Percentiles rank a stretch among this genome's conserved stretches.
These are phyloP conservation scores for Ploceus nigricollis DNA, from an alignment of 2,113 vertebrate species.

Conservation along the genomic window DNA sequence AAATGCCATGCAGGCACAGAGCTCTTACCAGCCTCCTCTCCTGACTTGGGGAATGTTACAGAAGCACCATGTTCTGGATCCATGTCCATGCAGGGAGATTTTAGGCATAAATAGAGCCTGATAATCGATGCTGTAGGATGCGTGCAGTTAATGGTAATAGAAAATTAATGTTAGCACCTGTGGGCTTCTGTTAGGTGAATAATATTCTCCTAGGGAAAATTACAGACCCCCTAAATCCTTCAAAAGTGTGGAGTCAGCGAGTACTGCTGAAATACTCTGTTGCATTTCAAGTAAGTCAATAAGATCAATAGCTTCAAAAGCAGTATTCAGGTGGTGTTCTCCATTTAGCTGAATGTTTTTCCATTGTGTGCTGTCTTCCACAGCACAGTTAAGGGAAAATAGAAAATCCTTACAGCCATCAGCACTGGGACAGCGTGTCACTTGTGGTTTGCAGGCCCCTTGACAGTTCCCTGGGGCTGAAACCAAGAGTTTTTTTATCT, in stretches of 20 bases:
- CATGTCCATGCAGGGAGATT: background rate
- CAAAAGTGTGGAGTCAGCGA: slow-evolving; percentile 30
- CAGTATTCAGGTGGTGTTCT: background rate
- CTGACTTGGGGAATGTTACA: background rate
- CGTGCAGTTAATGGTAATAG: slow-evolving; percentile 34
- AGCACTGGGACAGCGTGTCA: accelerated
- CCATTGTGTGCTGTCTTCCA: background rate
- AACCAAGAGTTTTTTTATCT: background rate
- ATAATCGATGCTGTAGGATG: slow-evolving; percentile 20
- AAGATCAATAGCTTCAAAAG: slow-evolving; percentile 20
- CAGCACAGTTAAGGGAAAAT: background rate
- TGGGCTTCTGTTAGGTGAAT: slow-evolving; percentile 13
- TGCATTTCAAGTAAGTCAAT: slow-evolving; percentile 48
- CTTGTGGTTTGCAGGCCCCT: background rate
- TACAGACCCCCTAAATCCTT: slow-evolving; percentile 42
- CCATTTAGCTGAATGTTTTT: background rate
- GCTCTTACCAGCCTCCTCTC: background rate
- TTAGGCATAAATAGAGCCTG: background rate
- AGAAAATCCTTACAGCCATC: background rate
- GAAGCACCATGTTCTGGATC: background rate
- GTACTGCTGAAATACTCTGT: slow-evolving; percentile 18
- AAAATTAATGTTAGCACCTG: slow-evolving; percentile 48
- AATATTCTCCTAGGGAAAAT: slow-evolving; percentile 51
- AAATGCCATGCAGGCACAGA: background rate
- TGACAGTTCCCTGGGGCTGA: background rate